Evolutionary conservation across 2,888 invertebrate genomes (phyloP), one percentile per base, ranked within the genome.

Genomic region (Drosophila lutescens): DNA sequence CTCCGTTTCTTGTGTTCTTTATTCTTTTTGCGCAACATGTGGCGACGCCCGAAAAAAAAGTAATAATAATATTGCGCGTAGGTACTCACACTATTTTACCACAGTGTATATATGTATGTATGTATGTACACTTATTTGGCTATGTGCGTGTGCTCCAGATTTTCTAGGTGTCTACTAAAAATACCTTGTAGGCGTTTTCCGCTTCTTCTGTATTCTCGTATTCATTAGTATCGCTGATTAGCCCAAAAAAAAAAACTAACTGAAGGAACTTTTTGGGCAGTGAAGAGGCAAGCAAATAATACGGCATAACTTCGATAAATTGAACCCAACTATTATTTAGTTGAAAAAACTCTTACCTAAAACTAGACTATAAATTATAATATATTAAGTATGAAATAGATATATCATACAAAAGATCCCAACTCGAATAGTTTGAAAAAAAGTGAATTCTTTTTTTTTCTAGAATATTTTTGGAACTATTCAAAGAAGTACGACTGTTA

Each of bases 151-250:
- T 56, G 63, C 50, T 69, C 62, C 62, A 74, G 58, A 75, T 75
- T 46, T 76, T 74, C 63, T 59, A 17, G 54, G 46, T 67, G 17
- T 61, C 51, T 73, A 78, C 86, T 88, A 88, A 84, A 88, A 84
- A 84, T 84, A 88, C 78, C 63, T 80, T 71, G 74, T 75, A 80
- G 83, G 78, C 80, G 77, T 70, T 86, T 76, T 77, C 50, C 67
- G 32, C 49, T 40, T 56, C 53, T 44, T 44, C 47, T 73, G 32
- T 55, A 46, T 34, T 67, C 46, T 67, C 46, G 32, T 55, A 46
- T 34, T 67, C 46, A 54, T 68, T 66, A 47, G 66, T 68, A 68
- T 54, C 32, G 80, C 80, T 86, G 79, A 88, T 79, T 84, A 86
- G 73, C 76, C 59, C 65, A 60, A 71, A 78, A 74, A 75, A 73